Base-by-base conservation (phyloP, 2,888 invertebrate species). In the Calliopum simillimum region DNA sequence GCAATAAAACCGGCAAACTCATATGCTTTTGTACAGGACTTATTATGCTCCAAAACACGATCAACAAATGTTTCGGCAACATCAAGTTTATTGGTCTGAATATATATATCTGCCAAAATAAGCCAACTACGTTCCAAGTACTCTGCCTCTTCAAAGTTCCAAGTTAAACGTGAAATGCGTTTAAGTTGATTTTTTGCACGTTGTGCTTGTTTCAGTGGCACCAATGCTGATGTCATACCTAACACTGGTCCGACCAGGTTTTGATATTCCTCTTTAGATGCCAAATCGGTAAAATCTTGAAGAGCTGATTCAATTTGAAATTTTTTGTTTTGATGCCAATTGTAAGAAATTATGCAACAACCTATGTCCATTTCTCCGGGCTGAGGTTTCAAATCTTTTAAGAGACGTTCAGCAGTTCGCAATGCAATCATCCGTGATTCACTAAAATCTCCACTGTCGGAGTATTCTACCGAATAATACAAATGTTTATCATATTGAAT, bases 131-230 rank as follows among this genome's bases (percentile, higher is more conserved):
- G 91, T 87, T 99, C 99, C 71, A 99, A 87, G 79, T 98, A 97
- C 80, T 98, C 98, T 0, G 98, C 97, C 79, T 98, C 97, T 84
- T 98, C 97, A 76, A 97, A 95, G 14, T 93, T 96, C 98, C 98
- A 99, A 0, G 89, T 88, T 65, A 92, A 91, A 76, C 95, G 94
- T 0, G 93, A 90, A 19, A 98, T 91, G 41, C 96, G 88, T 85
- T 99, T 99, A 65, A 99, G 85, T 78, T 97, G 95, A 84, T 96
- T 97, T 79, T 97, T 92, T 0, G 98, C 98, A 64, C 97, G 89
- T 19, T 96, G 97, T 0, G 91, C 90, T 86, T 97, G 98, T 83
- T 98, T 99, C 61, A 96, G 86, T 25, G 96, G 90, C 81, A 96
- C 87, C 82, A 81, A 87, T 81, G 92, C 93, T 64, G 91, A 92